Evolutionary conservation across 2,888 invertebrate genomes (phyloP).

Genomic region (Tupiocoris notatus): DNA sequence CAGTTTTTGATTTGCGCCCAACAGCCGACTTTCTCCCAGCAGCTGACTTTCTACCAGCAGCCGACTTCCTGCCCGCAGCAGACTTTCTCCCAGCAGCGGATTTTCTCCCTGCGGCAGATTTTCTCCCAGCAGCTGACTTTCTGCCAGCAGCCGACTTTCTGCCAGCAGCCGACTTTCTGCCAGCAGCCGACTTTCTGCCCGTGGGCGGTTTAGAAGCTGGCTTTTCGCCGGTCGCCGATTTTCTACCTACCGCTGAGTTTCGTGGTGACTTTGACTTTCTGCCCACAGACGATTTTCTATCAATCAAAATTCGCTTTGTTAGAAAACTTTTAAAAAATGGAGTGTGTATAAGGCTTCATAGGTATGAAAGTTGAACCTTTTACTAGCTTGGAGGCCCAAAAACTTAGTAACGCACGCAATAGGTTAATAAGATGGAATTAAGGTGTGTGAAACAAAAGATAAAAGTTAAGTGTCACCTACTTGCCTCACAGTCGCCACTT

Average conservation of each 20-base stretch:
- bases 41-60: slow-evolving; percentile 7
- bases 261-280: background rate
- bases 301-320: too few relatives aligned
- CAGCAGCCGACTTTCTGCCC: background rate
- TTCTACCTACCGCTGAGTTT: background rate
- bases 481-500: too few relatives aligned
- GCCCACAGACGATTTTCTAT: background rate
- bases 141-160: background rate
- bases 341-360: too few relatives aligned
- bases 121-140: background rate
- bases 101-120: background rate
- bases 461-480: too few relatives aligned
- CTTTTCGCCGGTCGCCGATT: background rate
- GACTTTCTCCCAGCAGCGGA: too few relatives aligned
- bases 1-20: background rate
- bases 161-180: background rate
- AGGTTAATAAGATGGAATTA: too few relatives aligned
- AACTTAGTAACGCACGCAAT: too few relatives aligned
- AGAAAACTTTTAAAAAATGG: too few relatives aligned
- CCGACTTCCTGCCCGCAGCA: background rate
- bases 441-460: too few relatives aligned
- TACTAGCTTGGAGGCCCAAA: too few relatives aligned
- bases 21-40: background rate
- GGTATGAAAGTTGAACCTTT: too few relatives aligned
- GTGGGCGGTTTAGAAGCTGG: background rate